Base-by-base conservation (phyloP, 2,797 vertebrate species). In the Hemitrygon akajei region DNA sequence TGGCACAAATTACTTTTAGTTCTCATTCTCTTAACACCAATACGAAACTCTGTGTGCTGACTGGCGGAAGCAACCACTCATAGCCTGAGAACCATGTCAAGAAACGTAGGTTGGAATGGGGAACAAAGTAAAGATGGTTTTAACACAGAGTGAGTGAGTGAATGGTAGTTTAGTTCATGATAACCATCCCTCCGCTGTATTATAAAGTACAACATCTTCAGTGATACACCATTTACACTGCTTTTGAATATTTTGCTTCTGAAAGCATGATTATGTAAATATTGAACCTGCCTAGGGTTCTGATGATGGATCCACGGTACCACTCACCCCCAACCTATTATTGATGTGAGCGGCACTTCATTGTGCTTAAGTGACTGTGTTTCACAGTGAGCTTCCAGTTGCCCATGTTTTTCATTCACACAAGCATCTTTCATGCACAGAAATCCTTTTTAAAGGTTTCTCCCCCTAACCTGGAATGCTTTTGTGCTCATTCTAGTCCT, bases 61-160 rank as follows among this genome's bases (percentile, higher is more conserved):
- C 14, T 18, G 91, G 58, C 40, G 75, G 71, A 75, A 25, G 40
- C 71, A 73, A 27, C 16, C 91, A 73, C 22, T 76, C 69, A 93
- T 76, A 58, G 69, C 71, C 40, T 1, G 69, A 76, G 71, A 93
- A 73, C 71, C 40, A 56, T 27, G 58, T 58, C 40, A 76, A 75
- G 91, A 93, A 27, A 56, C 40, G 25, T 27, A 11, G 66, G 40
- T 14, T 47, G 69, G 40, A 40, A 27, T 75, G 71, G 47, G 71
- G 40, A 47, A 58, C 71, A 93, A 93, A 93, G 91, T 71, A 93
- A 93, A 76, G 71, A 71, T 93, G 91, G 91, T 92, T 92, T 75
- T 56, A 56, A 92, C 37, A 73, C 16, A 34, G 63, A 91, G 91
- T 47, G 91, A 93, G 91, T 14, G 40, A 18, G 37, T 93, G 91